Percentiles rank a stretch among this genome's conserved stretches.
phyloP scores from a whole-genome alignment of 2,888 invertebrate species.

The Parochlus steinenii region DNA sequence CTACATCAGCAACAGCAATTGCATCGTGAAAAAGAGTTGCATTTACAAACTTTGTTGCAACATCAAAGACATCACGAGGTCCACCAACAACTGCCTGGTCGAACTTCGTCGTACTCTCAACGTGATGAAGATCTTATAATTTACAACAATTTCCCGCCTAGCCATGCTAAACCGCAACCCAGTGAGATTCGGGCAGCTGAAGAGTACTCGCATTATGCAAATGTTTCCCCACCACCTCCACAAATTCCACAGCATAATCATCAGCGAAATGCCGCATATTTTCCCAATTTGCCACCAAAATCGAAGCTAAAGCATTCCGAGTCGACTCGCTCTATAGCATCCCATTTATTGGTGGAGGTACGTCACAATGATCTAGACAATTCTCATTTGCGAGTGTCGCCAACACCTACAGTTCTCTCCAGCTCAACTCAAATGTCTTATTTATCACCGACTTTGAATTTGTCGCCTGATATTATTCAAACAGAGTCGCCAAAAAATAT shows the following conservation, averaged over 20 bases:
- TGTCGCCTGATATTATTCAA: too few relatives aligned
- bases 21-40: too few relatives aligned
- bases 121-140: too few relatives aligned
- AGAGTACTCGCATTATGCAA: constrained; percentile 1
- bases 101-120: too few relatives aligned
- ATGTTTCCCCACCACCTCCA: neutral
- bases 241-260: constrained; percentile 3
- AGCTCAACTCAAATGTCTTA: too few relatives aligned
- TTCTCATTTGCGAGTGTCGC: constrained; percentile 1
- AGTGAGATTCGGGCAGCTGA: constrained; percentile 3
- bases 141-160: neutral
- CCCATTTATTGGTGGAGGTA: constrained; percentile 6
- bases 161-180: neutral
- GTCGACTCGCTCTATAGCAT: constrained; percentile 10
- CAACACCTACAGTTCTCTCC: too few relatives aligned
- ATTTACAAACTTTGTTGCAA: too few relatives aligned
- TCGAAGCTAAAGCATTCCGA: constrained; percentile 8
- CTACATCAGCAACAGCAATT: neutral
- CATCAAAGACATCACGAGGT: too few relatives aligned
- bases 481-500: constrained; percentile 67
- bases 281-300: constrained; percentile 11
- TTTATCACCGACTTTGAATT: too few relatives aligned
- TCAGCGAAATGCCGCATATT: constrained; percentile 1
- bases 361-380: constrained; percentile 3
- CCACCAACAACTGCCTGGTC: too few relatives aligned